These are phyloP conservation scores for Mellivora capensis DNA, from an alignment of 2,113 vertebrate genomes.

Conservation along the genomic window DNA sequence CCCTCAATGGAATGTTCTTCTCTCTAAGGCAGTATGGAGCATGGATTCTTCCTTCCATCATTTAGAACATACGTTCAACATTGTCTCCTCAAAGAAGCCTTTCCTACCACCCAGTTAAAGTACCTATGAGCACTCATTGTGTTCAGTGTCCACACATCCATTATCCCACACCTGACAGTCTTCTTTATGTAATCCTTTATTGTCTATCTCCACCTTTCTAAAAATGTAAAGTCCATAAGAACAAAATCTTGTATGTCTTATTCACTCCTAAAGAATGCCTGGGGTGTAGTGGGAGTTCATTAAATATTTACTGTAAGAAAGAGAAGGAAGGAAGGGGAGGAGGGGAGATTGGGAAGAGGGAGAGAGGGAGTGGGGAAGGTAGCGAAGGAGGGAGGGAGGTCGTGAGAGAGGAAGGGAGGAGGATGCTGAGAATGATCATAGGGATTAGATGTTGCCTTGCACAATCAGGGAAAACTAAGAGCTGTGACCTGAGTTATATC, in stretches of 20 bases:
- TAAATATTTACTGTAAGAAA: background rate
- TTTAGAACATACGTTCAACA: background rate
- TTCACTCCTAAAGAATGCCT: background rate
- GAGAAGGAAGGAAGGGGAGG: background rate
- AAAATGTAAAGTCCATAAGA: background rate
- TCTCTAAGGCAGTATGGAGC: background rate
- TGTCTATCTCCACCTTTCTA: background rate
- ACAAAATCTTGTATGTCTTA: background rate
- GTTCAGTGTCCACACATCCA: background rate
- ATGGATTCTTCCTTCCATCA: background rate
- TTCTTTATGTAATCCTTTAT: background rate
- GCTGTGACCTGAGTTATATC: background rate
- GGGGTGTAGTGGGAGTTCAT: background rate
- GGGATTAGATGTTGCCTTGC: background rate
- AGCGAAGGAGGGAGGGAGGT: background rate
- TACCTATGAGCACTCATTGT: background rate
- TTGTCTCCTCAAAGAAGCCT: background rate
- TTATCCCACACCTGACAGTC: background rate
- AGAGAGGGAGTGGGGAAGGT: background rate
- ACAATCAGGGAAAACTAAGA: background rate
- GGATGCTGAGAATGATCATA: background rate
- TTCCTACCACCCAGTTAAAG: background rate
- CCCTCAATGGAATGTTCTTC: background rate
- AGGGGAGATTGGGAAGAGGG: too few species aligned
- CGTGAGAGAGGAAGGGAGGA: background rate